Base-by-base conservation (phyloP, 2,888 invertebrate genomes). In the Melanchra persicariae region DNA sequence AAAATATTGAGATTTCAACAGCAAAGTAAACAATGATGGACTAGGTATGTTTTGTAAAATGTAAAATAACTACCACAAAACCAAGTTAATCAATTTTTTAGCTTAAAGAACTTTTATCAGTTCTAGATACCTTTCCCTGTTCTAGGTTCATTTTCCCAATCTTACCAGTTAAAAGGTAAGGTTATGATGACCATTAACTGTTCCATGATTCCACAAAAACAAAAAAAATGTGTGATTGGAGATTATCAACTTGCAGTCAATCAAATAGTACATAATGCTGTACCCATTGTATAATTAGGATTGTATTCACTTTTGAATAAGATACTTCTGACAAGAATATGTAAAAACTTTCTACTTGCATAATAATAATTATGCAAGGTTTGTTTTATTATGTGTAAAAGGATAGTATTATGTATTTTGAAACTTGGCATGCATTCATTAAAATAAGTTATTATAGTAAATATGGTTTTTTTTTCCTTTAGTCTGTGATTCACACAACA, bases 361-460 rank as follows among this genome's bases (percentile, higher is more conserved):
- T 45, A 40, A 45, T 45, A 45, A 45, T 63, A n/a, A n/a, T n/a
- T n/a, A 65, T 26, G 80, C 74, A 77, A 74, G 54, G 71, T 54
- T 70, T 60, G 43, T 69, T 69, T 71, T 75, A 70, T 66, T 64
- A 66, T 61, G 47, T 75, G 66, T 65, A 47, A 73, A 76, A 72
- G 70, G 43, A 65, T 75, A 73, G 59, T 70, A 75, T 75, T 74
- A 77, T 66, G 62, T 72, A 73, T 71, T 82, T 79, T 58, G 58
- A 71, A 77, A 73, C 54, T 70, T 79, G 61, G 57, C 52, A 80
- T 77, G 71, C 79, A 79, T 83, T 77, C 45, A 85, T 69, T 83
- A 85, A 59, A 77, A 84, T 81, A 79, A 70, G 72, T 75, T 82
- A 74, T 40, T 55, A 77, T 73, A 76, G 70, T 64, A 70, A 26